phyloP scores from a whole-genome alignment of 2,113 vertebrate genomes.

The Oryzias celebensis region DNA sequence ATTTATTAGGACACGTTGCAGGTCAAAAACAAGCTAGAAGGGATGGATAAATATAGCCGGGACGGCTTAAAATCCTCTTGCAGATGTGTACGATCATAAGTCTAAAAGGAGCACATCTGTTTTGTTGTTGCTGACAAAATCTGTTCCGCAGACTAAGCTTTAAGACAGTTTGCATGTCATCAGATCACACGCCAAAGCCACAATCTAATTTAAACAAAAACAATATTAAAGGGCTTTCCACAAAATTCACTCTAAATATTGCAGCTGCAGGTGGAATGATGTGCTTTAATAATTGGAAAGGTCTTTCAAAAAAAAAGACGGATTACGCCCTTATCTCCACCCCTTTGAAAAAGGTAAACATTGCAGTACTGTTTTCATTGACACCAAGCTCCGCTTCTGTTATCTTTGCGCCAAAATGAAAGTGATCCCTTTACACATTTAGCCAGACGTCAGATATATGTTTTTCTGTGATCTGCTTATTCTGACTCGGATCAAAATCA shows the following conservation, averaged over 20 bases:
- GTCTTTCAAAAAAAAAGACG: conserved; percentile 39
- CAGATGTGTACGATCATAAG: not conserved
- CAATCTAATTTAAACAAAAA: conserved; percentile 35
- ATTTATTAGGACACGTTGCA: no score
- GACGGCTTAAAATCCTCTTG: no score
- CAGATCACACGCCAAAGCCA: conserved; percentile 19
- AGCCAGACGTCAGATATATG: conserved; percentile 61
- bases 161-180: conserved; percentile 21
- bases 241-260: conserved; percentile 14
- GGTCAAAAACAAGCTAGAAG: no score
- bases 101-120: not conserved
- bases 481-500: conserved; percentile 63
- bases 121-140: conserved; percentile 6
- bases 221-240: conserved; percentile 11
- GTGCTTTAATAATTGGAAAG: conserved; percentile 46
- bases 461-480: conserved; percentile 66
- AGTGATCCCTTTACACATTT: conserved; percentile 64
- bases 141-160: conserved; percentile 1
- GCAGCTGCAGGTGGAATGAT: conserved; percentile 19
- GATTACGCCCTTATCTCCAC: conserved; percentile 42
- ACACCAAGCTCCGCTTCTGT: conserved; percentile 41
- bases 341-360: conserved; percentile 37
- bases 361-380: conserved; percentile 44
- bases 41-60: no score
- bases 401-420: conserved; percentile 49